Conservation (phyloP, 2,113 vertebrate species). For the Daubentonia madagascariensis region DNA sequence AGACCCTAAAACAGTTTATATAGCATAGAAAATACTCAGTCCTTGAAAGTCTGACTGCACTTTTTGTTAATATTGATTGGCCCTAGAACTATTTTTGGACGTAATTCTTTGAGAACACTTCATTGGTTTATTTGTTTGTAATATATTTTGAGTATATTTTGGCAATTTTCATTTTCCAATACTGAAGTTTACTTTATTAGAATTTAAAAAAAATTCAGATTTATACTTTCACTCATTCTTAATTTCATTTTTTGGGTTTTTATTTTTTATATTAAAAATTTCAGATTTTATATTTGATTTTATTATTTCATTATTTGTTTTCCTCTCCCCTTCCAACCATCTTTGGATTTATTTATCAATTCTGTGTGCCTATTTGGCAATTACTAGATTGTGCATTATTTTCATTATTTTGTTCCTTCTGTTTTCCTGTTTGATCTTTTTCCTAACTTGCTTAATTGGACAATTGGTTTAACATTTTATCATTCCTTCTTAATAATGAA, state of each 20-base stretch:
- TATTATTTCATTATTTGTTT: background rate
- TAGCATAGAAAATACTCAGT: background rate
- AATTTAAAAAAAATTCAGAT: background rate
- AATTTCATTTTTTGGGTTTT: background rate
- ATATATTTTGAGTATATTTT: background rate
- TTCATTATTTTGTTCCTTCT: background rate
- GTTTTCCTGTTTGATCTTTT: background rate
- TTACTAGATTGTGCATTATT: background rate
- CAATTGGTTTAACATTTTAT: background rate
- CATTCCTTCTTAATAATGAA: background rate
- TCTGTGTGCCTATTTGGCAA: background rate
- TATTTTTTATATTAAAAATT: background rate
- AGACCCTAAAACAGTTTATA: background rate
- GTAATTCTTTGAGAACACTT: background rate
- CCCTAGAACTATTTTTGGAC: background rate
- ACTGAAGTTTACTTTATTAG: background rate
- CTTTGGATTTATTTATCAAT: background rate
- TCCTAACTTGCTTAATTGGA: background rate
- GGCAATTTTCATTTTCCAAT: background rate
- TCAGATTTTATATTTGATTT: background rate
- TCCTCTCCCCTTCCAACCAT: background rate
- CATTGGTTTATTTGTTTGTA: background rate
- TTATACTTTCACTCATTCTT: background rate
- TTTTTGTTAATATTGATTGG: background rate
- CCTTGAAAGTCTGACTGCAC: background rate